Conservation (phyloP, 1,140 invertebrate genomes). For the Achatina immaculata region DNA sequence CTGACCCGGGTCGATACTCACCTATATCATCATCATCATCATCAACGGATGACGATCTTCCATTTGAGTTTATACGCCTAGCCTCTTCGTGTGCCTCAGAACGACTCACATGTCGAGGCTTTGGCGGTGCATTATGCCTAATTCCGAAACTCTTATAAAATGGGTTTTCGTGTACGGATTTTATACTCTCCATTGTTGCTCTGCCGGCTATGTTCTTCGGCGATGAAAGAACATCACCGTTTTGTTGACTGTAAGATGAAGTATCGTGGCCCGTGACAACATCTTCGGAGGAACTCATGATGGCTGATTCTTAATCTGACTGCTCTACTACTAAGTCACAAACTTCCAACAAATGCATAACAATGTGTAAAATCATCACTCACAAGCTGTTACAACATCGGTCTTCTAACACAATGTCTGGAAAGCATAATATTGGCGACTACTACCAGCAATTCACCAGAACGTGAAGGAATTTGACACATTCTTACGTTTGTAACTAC, state of each 20-base stretch:
- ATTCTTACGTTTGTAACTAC: no score
- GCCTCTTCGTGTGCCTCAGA: background rate
- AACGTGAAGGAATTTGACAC: no score
- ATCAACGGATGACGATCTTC: background rate
- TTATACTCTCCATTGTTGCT: constrained; percentile 39
- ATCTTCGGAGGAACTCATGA: constrained; percentile 23
- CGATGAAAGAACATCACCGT: background rate
- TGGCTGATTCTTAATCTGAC: no score
- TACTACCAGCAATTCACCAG: no score
- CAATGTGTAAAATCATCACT: no score
- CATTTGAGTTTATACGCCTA: background rate
- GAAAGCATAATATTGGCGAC: no score
- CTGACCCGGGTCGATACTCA: constrained; percentile 64
- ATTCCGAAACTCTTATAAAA: constrained; percentile 47
- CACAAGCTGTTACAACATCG: no score
- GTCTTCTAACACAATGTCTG: no score
- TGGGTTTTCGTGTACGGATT: constrained; percentile 46
- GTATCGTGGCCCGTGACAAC: background rate
- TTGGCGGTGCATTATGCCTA: background rate
- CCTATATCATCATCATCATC: constrained; percentile 51
- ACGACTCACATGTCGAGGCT: background rate
- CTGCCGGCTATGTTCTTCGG: background rate
- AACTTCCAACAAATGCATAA: no score
- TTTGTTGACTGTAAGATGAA: background rate
- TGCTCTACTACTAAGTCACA: no score